These are phyloP conservation scores for Glyptemys insculpta DNA, from an alignment of 2,797 vertebrate species.

Conservation along the genomic window DNA sequence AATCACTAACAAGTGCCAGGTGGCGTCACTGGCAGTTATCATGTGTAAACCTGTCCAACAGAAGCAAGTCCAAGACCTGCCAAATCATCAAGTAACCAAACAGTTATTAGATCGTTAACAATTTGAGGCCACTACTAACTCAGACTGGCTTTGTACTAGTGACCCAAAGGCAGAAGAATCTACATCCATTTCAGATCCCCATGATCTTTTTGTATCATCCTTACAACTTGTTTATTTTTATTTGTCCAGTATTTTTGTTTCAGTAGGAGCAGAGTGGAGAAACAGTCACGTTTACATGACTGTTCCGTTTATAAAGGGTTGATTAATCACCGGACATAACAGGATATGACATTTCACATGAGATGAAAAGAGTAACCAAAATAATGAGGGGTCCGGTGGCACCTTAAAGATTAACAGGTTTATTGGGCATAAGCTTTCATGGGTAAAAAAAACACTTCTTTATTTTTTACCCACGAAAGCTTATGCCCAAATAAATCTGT, in stretches of 20 bases:
- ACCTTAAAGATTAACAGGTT: too few species aligned
- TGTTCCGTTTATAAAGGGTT: background rate
- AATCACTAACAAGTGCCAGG: background rate
- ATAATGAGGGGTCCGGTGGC: too few species aligned
- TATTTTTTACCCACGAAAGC: too few species aligned
- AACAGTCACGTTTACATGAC: background rate
- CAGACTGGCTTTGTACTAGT: background rate
- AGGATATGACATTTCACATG: background rate
- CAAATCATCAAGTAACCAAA: slow-evolving; percentile 23
- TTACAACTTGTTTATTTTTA: slow-evolving; percentile 19
- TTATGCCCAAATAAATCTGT: too few species aligned
- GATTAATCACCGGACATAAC: background rate
- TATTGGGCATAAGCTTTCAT: too few species aligned
- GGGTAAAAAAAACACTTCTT: too few species aligned
- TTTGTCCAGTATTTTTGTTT: slow-evolving; percentile 3
- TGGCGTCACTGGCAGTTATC: background rate
- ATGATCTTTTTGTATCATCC: background rate
- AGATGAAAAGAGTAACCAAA: background rate
- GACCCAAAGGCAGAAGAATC: slow-evolving; percentile 34
- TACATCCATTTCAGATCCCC: background rate
- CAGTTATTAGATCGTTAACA: background rate
- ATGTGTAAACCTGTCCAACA: slow-evolving; percentile 14
- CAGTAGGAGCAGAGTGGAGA: slow-evolving; percentile 10
- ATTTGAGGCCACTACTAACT: background rate
- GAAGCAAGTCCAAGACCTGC: background rate